These are phyloP conservation scores for Melitaea athalia DNA, from an alignment of 2,888 invertebrate genomes.

Conservation along the genomic window DNA sequence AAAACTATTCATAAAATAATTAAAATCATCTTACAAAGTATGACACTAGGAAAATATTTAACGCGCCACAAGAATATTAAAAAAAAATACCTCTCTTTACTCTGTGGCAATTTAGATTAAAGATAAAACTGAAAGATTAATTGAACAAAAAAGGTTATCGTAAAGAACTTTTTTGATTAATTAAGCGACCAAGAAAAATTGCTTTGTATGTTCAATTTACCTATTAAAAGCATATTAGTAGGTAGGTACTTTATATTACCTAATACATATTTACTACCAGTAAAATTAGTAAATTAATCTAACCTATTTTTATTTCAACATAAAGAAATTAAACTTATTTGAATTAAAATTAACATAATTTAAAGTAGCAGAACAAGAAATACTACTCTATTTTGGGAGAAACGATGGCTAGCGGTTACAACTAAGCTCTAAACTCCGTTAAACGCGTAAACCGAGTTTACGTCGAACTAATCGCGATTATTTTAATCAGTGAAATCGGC, in stretches of 20 bases:
- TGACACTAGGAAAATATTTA: neutral
- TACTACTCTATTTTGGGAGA: no score
- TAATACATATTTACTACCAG: neutral
- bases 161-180: conserved; percentile 6
- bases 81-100: neutral
- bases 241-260: no score
- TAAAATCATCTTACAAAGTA: neutral
- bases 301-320: neutral
- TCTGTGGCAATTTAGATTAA: neutral
- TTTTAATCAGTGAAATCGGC: no score
- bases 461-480: no score
- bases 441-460: no score
- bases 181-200: neutral
- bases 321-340: no score
- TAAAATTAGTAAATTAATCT: neutral
- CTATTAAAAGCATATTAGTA: neutral
- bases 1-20: no score
- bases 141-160: conserved; percentile 5
- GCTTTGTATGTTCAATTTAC: neutral
- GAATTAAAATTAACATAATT: no score
- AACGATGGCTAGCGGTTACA: no score
- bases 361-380: no score
- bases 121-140: conserved; percentile 1
- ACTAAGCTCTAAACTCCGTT: no score
- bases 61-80: neutral